Evolutionary conservation across 2,888 invertebrate genomes (phyloP).

Genomic region (Rhorus exstirpatorius): DNA sequence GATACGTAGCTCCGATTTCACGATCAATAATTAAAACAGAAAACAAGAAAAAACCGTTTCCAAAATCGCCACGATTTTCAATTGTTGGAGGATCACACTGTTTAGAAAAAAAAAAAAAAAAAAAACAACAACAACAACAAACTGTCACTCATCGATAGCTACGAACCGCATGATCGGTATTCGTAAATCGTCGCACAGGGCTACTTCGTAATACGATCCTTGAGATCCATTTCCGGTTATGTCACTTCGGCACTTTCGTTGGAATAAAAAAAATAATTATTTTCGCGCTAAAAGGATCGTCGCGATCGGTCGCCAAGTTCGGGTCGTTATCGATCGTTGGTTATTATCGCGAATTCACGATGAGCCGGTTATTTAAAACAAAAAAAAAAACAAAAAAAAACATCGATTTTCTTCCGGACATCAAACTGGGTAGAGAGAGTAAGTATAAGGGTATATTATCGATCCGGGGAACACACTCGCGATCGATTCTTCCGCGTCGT

Average conservation of each 20-base stretch:
- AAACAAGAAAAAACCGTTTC: constrained; percentile 20
- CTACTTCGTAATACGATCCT: constrained; percentile 60
- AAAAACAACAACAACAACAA: constrained; percentile 20
- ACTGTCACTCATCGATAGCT: constrained; percentile 65
- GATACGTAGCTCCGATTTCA: constrained; percentile 68
- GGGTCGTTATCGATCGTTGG: constrained; percentile 26
- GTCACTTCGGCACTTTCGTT: constrained; percentile 58
- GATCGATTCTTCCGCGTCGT: constrained; percentile 41
- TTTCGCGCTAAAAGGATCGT: constrained; percentile 30
- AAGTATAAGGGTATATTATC: neutral
- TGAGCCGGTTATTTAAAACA: constrained; percentile 9
- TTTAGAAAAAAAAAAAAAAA: neutral
- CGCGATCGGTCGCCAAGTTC: constrained; percentile 26
- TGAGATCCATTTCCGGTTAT: constrained; percentile 64
- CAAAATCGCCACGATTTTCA: constrained; percentile 55
- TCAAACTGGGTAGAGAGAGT: neutral
- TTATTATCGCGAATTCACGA: neutral
- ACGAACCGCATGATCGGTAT: constrained; percentile 54
- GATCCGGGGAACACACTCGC: constrained; percentile 47
- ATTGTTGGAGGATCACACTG: constrained; percentile 46
- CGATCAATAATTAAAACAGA: constrained; percentile 45
- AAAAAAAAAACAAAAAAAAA: neutral
- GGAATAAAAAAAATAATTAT: constrained; percentile 9
- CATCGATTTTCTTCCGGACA: neutral
- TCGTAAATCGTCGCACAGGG: constrained; percentile 59